Percentiles rank a stretch among this genome's conserved stretches.
These are phyloP conservation scores for Scaptomyza hsui DNA, from an alignment of 1,140 invertebrate species.

Conservation along the genomic window DNA sequence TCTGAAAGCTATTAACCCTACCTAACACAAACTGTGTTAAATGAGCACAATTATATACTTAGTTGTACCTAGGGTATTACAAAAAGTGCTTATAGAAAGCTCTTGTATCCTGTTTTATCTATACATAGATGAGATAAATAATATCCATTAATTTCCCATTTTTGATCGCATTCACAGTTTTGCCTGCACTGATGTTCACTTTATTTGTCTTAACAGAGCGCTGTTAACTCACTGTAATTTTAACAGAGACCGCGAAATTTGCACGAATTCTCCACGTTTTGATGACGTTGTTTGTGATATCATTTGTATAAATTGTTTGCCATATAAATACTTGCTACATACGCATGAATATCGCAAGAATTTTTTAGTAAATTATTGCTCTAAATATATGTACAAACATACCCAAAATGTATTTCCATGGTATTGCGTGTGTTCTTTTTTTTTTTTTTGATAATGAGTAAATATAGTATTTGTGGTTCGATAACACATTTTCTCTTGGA, in stretches of 20 bases:
- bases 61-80: too few relatives aligned
- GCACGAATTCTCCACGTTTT: background rate
- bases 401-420: too few relatives aligned
- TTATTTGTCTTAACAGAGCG: background rate
- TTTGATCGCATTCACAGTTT: background rate
- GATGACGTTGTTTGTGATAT: conserved; percentile 51
- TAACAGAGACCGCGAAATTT: background rate
- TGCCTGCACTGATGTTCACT: background rate
- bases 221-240: background rate
- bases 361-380: background rate
- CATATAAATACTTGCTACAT: too few relatives aligned
- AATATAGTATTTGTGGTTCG: too few relatives aligned
- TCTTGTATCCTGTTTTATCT: too few relatives aligned
- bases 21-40: background rate
- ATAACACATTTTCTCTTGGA: too few relatives aligned
- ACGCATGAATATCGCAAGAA: too few relatives aligned
- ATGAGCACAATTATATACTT: background rate
- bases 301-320: conserved; percentile 55
- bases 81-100: too few relatives aligned
- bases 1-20: background rate
- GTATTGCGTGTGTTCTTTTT: too few relatives aligned
- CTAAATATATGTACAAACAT: conserved; percentile 34
- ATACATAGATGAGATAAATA: too few relatives aligned
- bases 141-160: too few relatives aligned
- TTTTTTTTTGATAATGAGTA: too few relatives aligned